Conservation (phyloP, 2,113 vertebrate species). For the Numida meleagris region DNA sequence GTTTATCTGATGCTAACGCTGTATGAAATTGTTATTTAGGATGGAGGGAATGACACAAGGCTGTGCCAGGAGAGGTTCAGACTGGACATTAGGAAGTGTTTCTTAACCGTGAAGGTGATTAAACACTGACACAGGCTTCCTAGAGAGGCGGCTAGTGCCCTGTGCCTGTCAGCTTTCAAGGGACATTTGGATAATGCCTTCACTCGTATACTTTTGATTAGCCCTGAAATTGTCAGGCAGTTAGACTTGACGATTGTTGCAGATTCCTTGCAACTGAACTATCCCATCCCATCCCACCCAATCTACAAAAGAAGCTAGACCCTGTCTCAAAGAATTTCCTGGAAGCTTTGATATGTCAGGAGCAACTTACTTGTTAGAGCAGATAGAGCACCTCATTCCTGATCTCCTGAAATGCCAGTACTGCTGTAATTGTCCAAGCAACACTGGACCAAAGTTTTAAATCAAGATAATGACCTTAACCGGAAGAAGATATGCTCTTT, state of each 20-base stretch:
- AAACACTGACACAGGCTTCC: background rate
- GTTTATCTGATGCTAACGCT: background rate
- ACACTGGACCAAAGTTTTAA: rapidly evolving
- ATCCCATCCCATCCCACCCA: background rate
- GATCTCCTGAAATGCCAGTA: background rate
- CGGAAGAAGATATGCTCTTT: background rate
- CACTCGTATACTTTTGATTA: background rate
- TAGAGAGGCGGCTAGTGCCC: background rate
- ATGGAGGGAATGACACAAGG: background rate
- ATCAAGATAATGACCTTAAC: background rate
- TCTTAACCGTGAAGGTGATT: background rate
- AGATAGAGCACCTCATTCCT: background rate
- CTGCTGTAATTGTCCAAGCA: rapidly evolving
- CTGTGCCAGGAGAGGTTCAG: background rate
- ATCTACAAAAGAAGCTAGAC: background rate
- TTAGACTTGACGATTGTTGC: background rate
- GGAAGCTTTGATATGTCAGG: rapidly evolving
- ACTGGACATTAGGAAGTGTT: background rate
- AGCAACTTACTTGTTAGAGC: background rate
- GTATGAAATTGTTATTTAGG: background rate
- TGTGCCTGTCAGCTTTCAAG: background rate
- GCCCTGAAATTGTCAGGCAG: background rate
- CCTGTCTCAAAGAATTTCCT: background rate
- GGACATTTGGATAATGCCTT: background rate
- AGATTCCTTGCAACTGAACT: background rate